A percentile compares a stretch with the other conserved stretches of the same genome.
Conservation (phyloP, 92 coral and sea anemone genomes). For the Palythoa heliodiscus region DNA sequence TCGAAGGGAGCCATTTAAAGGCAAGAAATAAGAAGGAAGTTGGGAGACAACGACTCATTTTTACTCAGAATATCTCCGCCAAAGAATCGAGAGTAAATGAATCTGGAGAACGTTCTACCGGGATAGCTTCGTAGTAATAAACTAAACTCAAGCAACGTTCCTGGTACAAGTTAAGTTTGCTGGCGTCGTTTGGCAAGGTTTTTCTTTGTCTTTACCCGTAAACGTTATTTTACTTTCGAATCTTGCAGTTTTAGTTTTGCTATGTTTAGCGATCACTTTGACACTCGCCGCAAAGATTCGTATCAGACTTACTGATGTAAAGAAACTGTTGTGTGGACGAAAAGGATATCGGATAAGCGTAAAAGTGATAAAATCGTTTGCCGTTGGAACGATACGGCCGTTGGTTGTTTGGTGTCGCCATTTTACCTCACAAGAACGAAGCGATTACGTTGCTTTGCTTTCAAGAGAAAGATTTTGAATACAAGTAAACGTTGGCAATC, state of each 20-base stretch:
- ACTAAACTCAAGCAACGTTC: neutral
- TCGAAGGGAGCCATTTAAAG: slow-evolving; percentile 45
- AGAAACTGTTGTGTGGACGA: neutral
- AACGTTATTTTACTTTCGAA: slow-evolving; percentile 18
- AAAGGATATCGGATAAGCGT: slow-evolving; percentile 10
- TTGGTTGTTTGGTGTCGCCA: slow-evolving; percentile 89
- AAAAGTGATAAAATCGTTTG: neutral
- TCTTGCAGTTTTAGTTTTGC: slow-evolving; percentile 25
- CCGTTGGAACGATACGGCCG: slow-evolving; percentile 32
- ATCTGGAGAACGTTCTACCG: slow-evolving; percentile 5
- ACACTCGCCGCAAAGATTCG: neutral
- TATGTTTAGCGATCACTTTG: slow-evolving; percentile 1
- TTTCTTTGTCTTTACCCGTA: slow-evolving; percentile 25
- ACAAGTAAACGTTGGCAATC: slow-evolving; percentile 30
- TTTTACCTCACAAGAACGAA: slow-evolving; percentile 77
- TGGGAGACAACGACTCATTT: slow-evolving; percentile 2
- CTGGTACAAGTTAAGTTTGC: neutral
- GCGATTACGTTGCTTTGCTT: slow-evolving; percentile 41
- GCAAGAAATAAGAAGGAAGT: slow-evolving; percentile 24
- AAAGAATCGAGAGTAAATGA: slow-evolving; percentile 8
- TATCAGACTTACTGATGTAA: neutral
- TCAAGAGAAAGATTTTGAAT: neutral
- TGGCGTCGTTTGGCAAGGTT: slow-evolving; percentile 30
- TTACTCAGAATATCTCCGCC: neutral
- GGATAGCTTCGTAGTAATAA: neutral